These are phyloP conservation scores for Lathamus discolor DNA, from an alignment of 2,113 vertebrate species.

Conservation along the genomic window DNA sequence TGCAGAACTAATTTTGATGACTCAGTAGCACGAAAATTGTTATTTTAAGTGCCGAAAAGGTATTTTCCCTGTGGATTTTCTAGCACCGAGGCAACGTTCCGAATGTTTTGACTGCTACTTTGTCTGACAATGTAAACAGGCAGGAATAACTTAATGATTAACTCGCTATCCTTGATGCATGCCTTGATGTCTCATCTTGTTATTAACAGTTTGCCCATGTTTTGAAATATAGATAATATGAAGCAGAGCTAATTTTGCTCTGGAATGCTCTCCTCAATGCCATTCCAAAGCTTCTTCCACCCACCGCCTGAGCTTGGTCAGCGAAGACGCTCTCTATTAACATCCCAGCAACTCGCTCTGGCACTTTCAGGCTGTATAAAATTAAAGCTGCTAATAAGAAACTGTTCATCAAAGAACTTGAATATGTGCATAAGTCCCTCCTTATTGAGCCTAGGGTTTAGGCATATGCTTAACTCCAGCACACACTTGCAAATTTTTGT, in stretches of 20 bases:
- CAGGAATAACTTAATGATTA: slow-evolving; percentile 69
- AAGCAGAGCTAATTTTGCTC: slow-evolving; percentile 57
- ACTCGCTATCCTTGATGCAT: slow-evolving; percentile 58
- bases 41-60: slow-evolving; percentile 64
- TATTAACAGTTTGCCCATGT: slow-evolving; percentile 60
- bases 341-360: not conserved
- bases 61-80: slow-evolving; percentile 68
- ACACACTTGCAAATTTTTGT: not conserved
- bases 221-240: slow-evolving; percentile 53
- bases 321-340: not conserved
- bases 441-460: not conserved
- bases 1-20: slow-evolving; percentile 70
- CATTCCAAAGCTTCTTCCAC: slow-evolving; percentile 54
- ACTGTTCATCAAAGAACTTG: slow-evolving; percentile 30
- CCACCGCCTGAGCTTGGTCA: slow-evolving; percentile 43
- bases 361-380: not conserved
- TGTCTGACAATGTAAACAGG: slow-evolving; percentile 62
- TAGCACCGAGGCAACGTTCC: slow-evolving; percentile 43
- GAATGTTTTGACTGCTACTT: slow-evolving; percentile 65
- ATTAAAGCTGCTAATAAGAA: slow-evolving; percentile 27
- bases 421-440: not conserved
- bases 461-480: not conserved
- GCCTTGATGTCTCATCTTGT: slow-evolving; percentile 62
- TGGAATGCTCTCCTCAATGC: slow-evolving; percentile 46
- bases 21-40: slow-evolving; percentile 55